Conservation (phyloP, 2,888 invertebrate genomes). For the Odontocerum albicorne region DNA sequence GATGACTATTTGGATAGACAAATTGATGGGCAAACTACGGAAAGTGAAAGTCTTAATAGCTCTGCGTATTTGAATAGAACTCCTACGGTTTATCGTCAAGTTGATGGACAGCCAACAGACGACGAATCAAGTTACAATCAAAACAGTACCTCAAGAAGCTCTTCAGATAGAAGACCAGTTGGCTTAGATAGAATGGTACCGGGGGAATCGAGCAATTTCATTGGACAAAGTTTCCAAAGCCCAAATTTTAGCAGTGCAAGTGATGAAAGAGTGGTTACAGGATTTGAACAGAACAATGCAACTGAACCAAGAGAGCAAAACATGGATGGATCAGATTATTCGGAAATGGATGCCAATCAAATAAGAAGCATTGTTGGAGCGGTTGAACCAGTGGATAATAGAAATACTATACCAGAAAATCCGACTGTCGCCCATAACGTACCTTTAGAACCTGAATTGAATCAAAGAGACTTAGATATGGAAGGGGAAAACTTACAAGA, state of each 20-base stretch:
- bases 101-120: conserved; percentile 50
- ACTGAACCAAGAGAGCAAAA: conserved; percentile 50
- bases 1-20: conserved; percentile 49
- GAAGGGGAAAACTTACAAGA: conserved; percentile 63
- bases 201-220: conserved; percentile 60
- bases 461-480: conserved; percentile 58
- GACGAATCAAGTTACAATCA: conserved; percentile 46
- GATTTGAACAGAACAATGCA: conserved; percentile 41
- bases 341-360: conserved; percentile 45
- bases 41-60: conserved; percentile 40
- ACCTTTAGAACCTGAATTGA: conserved; percentile 41
- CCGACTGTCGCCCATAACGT: conserved; percentile 23
- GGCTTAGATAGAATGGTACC: conserved; percentile 65
- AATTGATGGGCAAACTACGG: conserved; percentile 51
- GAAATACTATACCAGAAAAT: conserved; percentile 41
- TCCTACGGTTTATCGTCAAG: conserved; percentile 46
- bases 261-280: conserved; percentile 58
- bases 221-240: conserved; percentile 45
- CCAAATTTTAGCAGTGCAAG: conserved; percentile 49
- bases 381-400: conserved; percentile 39
- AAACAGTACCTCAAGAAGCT: conserved; percentile 39
- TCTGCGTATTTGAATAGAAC: conserved; percentile 38
- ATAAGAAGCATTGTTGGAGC: conserved; percentile 45
- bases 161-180: conserved; percentile 51
- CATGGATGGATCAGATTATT: conserved; percentile 53